Percentiles rank a stretch among this genome's conserved stretches.
Evolutionary conservation across 2,888 invertebrate species (phyloP).

Genomic region (Morpho deidamia): DNA sequence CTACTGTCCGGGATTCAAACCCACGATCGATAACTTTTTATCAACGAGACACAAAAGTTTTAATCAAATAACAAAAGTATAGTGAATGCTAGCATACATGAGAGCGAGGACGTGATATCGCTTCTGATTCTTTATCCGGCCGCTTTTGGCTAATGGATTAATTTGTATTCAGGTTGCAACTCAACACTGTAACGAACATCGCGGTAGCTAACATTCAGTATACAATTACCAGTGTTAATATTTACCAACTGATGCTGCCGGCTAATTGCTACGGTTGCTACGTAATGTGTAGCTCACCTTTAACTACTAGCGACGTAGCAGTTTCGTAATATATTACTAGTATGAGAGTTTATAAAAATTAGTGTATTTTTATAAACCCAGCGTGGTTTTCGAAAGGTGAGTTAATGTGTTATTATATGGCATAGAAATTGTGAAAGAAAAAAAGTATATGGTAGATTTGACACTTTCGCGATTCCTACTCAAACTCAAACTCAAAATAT

Average conservation of each 20-base stretch:
- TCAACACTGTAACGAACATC: conserved; percentile 72
- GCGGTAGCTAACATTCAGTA: conserved; percentile 65
- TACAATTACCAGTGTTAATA: conserved; percentile 76
- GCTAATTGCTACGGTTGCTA: conserved; percentile 61
- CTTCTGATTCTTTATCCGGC: conserved; percentile 58
- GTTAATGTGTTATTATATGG: too few species aligned
- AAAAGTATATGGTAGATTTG: too few species aligned
- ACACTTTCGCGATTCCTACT: too few species aligned
- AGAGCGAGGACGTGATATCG: conserved; percentile 49
- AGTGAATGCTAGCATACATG: conserved; percentile 23
- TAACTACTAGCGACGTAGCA: conserved; percentile 1
- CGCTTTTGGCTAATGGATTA: conserved; percentile 71
- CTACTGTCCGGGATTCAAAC: too few species aligned
- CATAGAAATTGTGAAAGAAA: too few species aligned
- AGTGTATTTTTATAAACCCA: too few species aligned
- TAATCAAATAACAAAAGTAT: conserved; percentile 42
- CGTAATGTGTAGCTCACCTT: conserved; percentile 27
- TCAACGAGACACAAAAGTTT: too few species aligned
- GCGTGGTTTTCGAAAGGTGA: too few species aligned
- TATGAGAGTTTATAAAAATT: too few species aligned
- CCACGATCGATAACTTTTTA: too few species aligned
- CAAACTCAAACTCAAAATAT: too few species aligned
- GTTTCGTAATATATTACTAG: not conserved
- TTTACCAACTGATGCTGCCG: conserved; percentile 71
- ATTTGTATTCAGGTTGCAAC: conserved; percentile 74